A percentile compares a stretch with the other conserved stretches of the same genome.
phyloP scores from a whole-genome alignment of 2,888 invertebrate genomes.

The Rhagonycha lutea region DNA sequence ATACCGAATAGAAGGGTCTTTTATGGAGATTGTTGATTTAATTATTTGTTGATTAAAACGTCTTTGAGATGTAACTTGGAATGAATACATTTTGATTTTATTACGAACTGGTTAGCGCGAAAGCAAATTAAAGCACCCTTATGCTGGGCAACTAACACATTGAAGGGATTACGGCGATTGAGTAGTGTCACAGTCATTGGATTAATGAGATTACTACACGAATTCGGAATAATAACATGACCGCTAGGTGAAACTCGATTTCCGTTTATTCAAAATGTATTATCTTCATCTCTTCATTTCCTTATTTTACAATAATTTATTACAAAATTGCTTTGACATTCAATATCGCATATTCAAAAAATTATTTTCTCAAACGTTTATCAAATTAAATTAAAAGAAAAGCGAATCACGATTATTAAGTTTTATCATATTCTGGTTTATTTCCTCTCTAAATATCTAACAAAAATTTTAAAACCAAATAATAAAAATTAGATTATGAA shows the following conservation, averaged over 20 bases:
- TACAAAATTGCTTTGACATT: neutral
- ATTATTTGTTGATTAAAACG: neutral
- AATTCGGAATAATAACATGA: constrained; percentile 27
- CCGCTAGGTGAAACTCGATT: constrained; percentile 29
- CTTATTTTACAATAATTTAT: constrained; percentile 2
- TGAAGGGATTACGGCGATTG: constrained; percentile 23
- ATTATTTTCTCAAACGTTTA: neutral
- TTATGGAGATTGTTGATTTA: neutral
- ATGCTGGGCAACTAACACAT: constrained; percentile 17
- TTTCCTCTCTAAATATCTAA: neutral
- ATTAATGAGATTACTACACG: constrained; percentile 29
- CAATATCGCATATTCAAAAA: neutral
- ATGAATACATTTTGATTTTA: constrained; percentile 3
- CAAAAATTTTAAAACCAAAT: too few species aligned
- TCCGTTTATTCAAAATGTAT: constrained; percentile 14
- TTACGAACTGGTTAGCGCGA: neutral
- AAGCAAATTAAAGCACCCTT: constrained; percentile 7
- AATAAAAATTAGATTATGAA: too few species aligned
- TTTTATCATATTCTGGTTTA: neutral
- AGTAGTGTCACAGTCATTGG: constrained; percentile 22
- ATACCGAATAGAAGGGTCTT: neutral
- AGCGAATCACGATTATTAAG: neutral
- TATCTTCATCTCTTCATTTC: constrained; percentile 22
- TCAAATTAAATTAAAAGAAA: neutral
- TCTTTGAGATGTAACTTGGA: neutral